Base-by-base conservation (phyloP, 2,888 invertebrate species). In the Selenia dentaria region DNA sequence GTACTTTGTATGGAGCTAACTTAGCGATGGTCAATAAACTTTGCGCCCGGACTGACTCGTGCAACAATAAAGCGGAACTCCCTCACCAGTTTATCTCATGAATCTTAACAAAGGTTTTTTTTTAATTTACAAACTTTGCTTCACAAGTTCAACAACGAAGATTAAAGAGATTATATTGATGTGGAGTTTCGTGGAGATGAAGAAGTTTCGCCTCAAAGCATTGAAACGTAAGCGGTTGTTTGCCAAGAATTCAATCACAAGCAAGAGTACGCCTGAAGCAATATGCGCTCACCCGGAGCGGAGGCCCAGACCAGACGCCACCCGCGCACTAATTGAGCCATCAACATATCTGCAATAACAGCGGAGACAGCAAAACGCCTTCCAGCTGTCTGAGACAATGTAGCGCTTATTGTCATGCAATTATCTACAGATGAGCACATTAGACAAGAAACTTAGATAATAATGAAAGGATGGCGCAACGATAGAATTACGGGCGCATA, bases 11-110 rank as follows among this genome's bases (percentile, higher is more conserved):
- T 62, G 66, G 70, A 67, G 76, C 73, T 74, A 75, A 79, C 68
- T 82, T 78, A 67, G 79, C 64, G 73, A 73, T 85, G 83, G 84
- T 79, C 83, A 83, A 84, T 82, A 86, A 83, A 86, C 76, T 82
- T 78, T 70, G 66, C 68, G 70, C 67, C 57, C 61, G 71, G 67
- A 71, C 67, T 66, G 69, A 70, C 65, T 69, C 67, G 59, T 64
- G 67, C 70, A 73, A 79, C 74, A 79, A 79, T 78, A 74, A 74
- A 74, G 73, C 63, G 59, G 59, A 70, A 76, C 71, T 79, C 72
- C 65, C 63, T 60, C 66, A 66, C 70, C 74, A 69, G 70, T 73
- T 76, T 77, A 74, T 73, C 67, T 66, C 61, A 56, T 67, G 69
- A 71, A 75, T 72, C 62, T 74, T 63, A 63, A 12, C 59, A 64